Evolutionary conservation across 2,888 invertebrate species (phyloP), one percentile per base, ranked within the genome.

Genomic region (Lasioglossum malachurum): DNA sequence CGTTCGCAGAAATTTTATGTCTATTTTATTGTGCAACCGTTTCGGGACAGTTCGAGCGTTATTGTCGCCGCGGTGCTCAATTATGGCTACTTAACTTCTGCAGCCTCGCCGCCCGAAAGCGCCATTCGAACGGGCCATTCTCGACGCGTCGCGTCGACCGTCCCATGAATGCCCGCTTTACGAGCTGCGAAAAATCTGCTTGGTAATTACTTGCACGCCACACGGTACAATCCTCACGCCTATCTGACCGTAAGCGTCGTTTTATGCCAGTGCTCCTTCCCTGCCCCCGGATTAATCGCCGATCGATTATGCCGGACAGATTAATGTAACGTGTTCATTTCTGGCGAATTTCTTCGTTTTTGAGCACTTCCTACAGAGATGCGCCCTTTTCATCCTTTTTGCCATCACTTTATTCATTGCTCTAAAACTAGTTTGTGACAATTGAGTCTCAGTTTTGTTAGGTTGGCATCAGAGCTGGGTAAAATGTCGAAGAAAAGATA

Each of bases 51-150:
- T 57, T 60, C 74, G 49, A 60, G 74, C 57, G 60, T 81, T 78
- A 87, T 80, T 83, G 80, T 86, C 87, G 75, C 74, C 82, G n/a
- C 80, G 71, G 38, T 27, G 82, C 75, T 87, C 86, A 80, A 80
- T 87, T 87, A 86, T 80, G 31, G 82, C 82, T 86, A 80, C 80
- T 82, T 84, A 84, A 84, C 75, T 84, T 75, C 80, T 23, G 77
- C 31, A 27, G 77, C 16, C 49, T n/a, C 60, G 60, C 72, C 67
- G 77, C 64, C 12, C 41, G 64, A 75, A 86, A 78, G 12, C 72
- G 78, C 75, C 75, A 80, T 75, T 81, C 49, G 44, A 75, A 75
- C 46, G 41, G n/a, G n/a, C 60, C 69, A 78, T 78, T 78, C 46
- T 46, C 35, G 27, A 38, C 19, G 7, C n/a, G 7, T 19, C 16